These are phyloP conservation scores for Hephaestus fuliginosus DNA, from an alignment of 2,797 vertebrate species.

Conservation along the genomic window DNA sequence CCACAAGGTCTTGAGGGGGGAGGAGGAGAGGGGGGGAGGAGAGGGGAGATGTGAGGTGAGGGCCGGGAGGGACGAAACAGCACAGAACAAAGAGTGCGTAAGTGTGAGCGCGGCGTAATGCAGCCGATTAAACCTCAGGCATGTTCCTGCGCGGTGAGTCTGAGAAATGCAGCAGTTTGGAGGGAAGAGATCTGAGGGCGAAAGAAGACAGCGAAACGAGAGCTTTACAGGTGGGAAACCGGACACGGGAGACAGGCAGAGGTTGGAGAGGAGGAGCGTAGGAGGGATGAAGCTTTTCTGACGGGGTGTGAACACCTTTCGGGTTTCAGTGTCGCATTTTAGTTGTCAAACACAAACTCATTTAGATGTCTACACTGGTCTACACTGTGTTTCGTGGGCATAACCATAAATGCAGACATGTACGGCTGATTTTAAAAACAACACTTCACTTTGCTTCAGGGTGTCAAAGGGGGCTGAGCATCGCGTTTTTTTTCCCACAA, in stretches of 20 bases:
- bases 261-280: too few species aligned
- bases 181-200: conserved; percentile 14
- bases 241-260: not conserved
- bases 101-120: conserved; percentile 65
- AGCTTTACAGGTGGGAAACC: conserved; percentile 5
- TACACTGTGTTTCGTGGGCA: not conserved
- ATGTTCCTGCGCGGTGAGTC: conserved; percentile 26
- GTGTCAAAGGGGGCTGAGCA: too few species aligned
- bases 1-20: conserved; percentile 32
- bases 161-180: conserved; percentile 32
- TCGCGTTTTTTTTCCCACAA: too few species aligned
- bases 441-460: not conserved
- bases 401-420: not conserved
- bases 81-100: conserved; percentile 2
- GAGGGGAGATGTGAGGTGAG: conserved; percentile 12
- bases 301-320: not conserved
- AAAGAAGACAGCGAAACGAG: not conserved
- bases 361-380: not conserved
- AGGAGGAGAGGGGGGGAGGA: not conserved
- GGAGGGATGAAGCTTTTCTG: not conserved
- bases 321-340: not conserved
- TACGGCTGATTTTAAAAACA: not conserved
- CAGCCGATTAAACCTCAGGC: conserved; percentile 57
- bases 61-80: conserved; percentile 29
- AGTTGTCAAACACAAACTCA: not conserved